Percentiles rank a stretch among this genome's conserved stretches.
Evolutionary conservation across 2,113 vertebrate genomes (phyloP).

Genomic region (Plectropomus leopardus): DNA sequence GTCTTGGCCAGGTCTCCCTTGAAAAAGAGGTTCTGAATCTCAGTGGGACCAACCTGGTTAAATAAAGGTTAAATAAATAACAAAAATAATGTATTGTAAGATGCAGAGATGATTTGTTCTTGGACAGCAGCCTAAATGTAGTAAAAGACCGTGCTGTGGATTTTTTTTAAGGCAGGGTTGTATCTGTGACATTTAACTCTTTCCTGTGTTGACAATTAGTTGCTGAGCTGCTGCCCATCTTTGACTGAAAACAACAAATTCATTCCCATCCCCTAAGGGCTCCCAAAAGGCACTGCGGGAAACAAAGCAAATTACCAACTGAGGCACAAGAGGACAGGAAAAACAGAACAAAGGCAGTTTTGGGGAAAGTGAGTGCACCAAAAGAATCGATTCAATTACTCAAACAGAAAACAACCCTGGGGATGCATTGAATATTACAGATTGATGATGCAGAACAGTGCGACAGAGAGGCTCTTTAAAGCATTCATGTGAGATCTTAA

Average conservation of each 20-base stretch:
- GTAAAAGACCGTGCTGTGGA: background rate
- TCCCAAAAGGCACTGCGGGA: background rate
- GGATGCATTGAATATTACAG: constrained; percentile 17
- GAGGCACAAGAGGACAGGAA: background rate
- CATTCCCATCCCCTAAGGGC: background rate
- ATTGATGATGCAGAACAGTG: constrained; percentile 20
- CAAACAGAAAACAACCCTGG: constrained; percentile 18
- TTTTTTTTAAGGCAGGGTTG: background rate
- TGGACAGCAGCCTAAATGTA: background rate
- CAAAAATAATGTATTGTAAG: background rate
- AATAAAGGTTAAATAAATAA: too few species aligned
- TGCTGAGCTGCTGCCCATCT: background rate
- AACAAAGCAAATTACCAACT: constrained; percentile 32
- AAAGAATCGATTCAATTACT: constrained; percentile 44
- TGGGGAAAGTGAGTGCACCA: background rate
- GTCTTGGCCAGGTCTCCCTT: too few species aligned
- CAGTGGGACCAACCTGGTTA: too few species aligned
- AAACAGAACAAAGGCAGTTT: constrained; percentile 18
- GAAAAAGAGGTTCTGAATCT: too few species aligned
- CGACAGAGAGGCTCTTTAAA: background rate
- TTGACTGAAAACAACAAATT: constrained; percentile 33
- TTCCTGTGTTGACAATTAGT: constrained; percentile 3
- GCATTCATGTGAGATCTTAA: background rate
- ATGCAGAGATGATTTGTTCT: background rate
- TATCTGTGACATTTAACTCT: constrained; percentile 22